These are phyloP conservation scores for Microplitis deprimator DNA, from an alignment of 2,888 invertebrate species.

Conservation along the genomic window DNA sequence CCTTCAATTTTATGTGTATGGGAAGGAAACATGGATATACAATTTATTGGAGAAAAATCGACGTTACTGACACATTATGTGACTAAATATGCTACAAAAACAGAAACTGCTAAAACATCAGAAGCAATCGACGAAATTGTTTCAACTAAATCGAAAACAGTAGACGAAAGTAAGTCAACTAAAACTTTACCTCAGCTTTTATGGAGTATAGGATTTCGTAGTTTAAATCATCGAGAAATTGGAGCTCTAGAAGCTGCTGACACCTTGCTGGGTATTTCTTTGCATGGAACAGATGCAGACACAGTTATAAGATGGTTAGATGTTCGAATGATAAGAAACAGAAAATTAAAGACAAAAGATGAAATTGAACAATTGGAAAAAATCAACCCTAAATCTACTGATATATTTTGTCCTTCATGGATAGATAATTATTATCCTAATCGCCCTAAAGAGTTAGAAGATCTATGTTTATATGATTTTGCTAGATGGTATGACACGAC, in stretches of 20 bases:
- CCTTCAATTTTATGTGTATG: slow-evolving; percentile 53
- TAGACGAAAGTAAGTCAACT: slow-evolving; percentile 55
- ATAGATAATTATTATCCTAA: too few species aligned
- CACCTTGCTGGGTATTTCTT: slow-evolving; percentile 34
- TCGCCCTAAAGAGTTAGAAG: too few species aligned
- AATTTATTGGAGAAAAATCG: slow-evolving; percentile 53
- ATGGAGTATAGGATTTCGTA: slow-evolving; percentile 48
- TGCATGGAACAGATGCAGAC: slow-evolving; percentile 34
- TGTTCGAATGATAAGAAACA: too few species aligned
- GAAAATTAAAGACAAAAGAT: neutral
- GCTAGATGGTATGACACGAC: slow-evolving; percentile 42
- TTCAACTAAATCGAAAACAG: slow-evolving; percentile 54
- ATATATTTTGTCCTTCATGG: slow-evolving; percentile 38
- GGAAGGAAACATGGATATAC: slow-evolving; percentile 59
- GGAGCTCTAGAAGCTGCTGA: slow-evolving; percentile 48
- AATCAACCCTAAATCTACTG: slow-evolving; percentile 40
- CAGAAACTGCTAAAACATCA: slow-evolving; percentile 52
- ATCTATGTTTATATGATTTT: neutral
- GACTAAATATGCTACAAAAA: slow-evolving; percentile 58
- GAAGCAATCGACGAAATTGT: slow-evolving; percentile 54
- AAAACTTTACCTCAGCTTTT: slow-evolving; percentile 54
- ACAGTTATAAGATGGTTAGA: slow-evolving; percentile 39
- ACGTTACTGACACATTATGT: slow-evolving; percentile 53
- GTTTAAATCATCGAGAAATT: slow-evolving; percentile 34
- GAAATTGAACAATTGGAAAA: slow-evolving; percentile 30